Conservation (phyloP, 2,797 vertebrate genomes). For the Crocidura indochinensis region DNA sequence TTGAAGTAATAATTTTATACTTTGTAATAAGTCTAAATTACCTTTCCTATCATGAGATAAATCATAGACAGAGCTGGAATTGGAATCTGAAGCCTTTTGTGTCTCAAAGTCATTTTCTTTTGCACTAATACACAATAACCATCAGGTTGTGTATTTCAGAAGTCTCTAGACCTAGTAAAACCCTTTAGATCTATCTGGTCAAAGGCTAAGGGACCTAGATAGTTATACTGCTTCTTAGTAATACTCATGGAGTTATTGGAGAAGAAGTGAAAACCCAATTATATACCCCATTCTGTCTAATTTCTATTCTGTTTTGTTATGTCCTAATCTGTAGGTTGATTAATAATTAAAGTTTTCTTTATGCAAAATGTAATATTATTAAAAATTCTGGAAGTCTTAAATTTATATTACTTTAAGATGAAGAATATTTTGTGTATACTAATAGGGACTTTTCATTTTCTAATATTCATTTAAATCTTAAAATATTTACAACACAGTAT, state of each 20-base stretch:
- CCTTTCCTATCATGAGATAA: background rate
- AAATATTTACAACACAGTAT: background rate
- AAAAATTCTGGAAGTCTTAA: background rate
- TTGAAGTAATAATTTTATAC: background rate
- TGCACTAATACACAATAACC: background rate
- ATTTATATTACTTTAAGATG: slow-evolving; percentile 9
- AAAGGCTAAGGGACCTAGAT: background rate
- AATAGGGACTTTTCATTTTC: slow-evolving; percentile 13
- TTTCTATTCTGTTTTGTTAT: background rate
- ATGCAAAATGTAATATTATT: background rate
- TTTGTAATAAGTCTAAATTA: background rate
- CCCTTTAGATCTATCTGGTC: background rate
- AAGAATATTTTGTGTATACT: background rate
- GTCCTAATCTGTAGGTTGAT: background rate
- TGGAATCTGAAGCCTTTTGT: background rate
- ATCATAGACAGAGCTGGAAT: background rate
- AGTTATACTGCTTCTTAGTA: background rate
- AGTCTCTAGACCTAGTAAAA: background rate
- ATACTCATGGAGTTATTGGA: background rate
- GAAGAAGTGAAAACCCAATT: background rate
- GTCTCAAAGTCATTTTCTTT: background rate
- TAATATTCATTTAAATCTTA: background rate
- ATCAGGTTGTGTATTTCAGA: background rate
- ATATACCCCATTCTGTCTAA: background rate
- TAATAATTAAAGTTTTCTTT: slow-evolving; percentile 7